Conservation (phyloP, 2,888 invertebrate genomes). For the Liposcelis brunnea region DNA sequence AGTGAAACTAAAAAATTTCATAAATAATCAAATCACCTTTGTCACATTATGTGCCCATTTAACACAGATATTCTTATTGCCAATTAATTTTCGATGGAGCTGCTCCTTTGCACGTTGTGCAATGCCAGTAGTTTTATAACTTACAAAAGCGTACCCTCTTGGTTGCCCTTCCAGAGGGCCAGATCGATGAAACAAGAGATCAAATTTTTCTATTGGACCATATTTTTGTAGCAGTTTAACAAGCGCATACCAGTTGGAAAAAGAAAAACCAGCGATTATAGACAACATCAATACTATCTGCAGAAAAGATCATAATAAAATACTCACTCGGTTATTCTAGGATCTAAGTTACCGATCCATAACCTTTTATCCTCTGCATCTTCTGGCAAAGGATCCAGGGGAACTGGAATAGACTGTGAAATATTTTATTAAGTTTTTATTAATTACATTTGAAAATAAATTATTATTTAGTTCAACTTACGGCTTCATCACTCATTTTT, state of each 20-base stretch:
- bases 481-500: too few species aligned
- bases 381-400: constrained; percentile 12
- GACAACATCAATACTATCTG: constrained; percentile 9
- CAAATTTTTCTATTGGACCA: constrained; percentile 88
- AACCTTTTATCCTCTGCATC: constrained; percentile 50
- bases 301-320: constrained; percentile 17
- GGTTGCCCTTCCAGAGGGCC: constrained; percentile 80
- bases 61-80: constrained; percentile 57
- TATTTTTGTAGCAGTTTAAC: constrained; percentile 90
- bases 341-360: constrained; percentile 87
- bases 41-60: constrained; percentile 63
- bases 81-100: constrained; percentile 56
- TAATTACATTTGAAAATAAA: too few species aligned
- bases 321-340: constrained; percentile 87
- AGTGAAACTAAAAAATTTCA: constrained; percentile 6
- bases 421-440: too few species aligned
- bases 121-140: constrained; percentile 48
- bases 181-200: constrained; percentile 82
- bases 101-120: constrained; percentile 53
- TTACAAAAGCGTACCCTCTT: constrained; percentile 85
- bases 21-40: constrained; percentile 32
- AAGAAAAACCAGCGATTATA: constrained; percentile 24
- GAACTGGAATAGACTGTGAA: background rate
- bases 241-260: constrained; percentile 78
- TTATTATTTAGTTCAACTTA: too few species aligned